Evolutionary conservation across 2,113 vertebrate species (phyloP).

Genomic region (Pampusana beccarii): DNA sequence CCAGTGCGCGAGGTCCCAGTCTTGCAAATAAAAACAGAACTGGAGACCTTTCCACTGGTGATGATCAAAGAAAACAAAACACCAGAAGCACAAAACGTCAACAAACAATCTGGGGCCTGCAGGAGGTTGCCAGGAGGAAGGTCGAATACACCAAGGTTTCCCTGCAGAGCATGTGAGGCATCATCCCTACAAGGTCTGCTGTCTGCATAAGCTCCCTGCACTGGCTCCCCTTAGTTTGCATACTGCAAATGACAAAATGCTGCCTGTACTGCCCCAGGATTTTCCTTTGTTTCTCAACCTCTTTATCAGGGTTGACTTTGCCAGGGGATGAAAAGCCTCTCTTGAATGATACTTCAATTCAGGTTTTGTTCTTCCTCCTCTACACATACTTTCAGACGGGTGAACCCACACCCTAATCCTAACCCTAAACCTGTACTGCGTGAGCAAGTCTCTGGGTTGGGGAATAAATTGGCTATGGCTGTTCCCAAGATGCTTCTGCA

Average conservation of each 20-base stretch:
- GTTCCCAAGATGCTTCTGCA: not conserved
- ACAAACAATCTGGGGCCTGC: not conserved
- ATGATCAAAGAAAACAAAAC: not conserved
- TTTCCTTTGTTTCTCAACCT: not conserved
- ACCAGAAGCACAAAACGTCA: not conserved
- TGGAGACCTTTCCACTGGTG: not conserved
- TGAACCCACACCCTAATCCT: not conserved
- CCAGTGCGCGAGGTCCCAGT: not conserved
- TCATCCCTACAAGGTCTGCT: not conserved
- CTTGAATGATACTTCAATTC: not conserved
- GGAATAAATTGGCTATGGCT: not conserved
- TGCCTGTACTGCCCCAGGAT: not conserved
- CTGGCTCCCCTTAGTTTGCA: not conserved
- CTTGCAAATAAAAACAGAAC: not conserved
- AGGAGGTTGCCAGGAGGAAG: not conserved
- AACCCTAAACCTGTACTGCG: no score
- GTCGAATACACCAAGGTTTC: not conserved
- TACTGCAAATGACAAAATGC: fast-evolving
- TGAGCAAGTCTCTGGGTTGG: not conserved
- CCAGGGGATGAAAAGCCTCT: not conserved
- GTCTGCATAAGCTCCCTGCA: not conserved
- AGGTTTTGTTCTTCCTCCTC: not conserved
- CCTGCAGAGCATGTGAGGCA: not conserved
- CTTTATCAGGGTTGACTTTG: not conserved
- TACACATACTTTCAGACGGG: not conserved